phyloP scores from a whole-genome alignment of 2,113 vertebrate species.

The Equus przewalskii region DNA sequence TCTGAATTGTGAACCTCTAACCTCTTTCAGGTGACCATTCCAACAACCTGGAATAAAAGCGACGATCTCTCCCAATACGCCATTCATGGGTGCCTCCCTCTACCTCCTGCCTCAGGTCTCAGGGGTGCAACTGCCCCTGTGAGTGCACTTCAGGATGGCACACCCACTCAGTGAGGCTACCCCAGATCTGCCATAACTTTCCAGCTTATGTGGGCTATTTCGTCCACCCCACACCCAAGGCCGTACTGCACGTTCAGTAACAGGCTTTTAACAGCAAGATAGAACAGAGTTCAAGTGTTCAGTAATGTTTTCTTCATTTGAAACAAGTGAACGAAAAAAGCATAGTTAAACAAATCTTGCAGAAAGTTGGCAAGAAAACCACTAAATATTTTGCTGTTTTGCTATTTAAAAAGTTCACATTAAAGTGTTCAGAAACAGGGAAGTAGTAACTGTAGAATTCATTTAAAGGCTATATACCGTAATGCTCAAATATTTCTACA shows the following conservation, averaged over 20 bases:
- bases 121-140: background rate
- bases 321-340: conserved; percentile 20
- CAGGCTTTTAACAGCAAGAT: background rate
- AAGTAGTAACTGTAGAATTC: background rate
- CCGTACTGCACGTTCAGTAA: background rate
- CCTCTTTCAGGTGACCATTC: background rate
- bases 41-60: background rate
- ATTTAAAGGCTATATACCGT: background rate
- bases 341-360: background rate
- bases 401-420: background rate
- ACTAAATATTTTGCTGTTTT: background rate
- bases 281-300: background rate
- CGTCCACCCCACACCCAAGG: background rate
- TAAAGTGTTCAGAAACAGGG: background rate
- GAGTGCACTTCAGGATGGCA: background rate
- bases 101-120: background rate
- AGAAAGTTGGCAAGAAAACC: background rate
- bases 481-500: conserved; percentile 23
- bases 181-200: background rate
- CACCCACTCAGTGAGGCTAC: background rate
- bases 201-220: background rate
- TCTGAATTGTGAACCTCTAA: background rate
- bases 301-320: conserved; percentile 24
- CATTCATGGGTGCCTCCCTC: background rate
- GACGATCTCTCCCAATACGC: background rate